Evolutionary conservation across 1,140 invertebrate genomes (phyloP), one percentile per base, ranked within the genome.

Genomic region (Drosophila paulistorum): DNA sequence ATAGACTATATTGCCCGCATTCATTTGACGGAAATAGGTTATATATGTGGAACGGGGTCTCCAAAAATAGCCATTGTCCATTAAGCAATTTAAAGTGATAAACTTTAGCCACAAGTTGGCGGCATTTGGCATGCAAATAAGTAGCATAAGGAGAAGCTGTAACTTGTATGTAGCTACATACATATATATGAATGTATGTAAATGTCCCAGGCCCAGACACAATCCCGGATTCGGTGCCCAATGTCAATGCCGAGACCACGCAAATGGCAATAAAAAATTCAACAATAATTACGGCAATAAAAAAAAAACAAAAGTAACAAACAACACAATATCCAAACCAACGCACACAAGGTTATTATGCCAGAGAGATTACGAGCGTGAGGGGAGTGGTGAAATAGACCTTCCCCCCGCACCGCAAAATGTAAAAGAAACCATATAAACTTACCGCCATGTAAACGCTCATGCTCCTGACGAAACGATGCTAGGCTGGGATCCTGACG

Each of bases 401-500:
- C 3, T 0, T 1, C 54, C 14, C 14, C 45, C 45, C 14, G 2
- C 7, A 37, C 45, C 6, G 2, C 5, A 14, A 45, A 63, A 64
- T 17, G 30, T 9, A 59, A 60, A 45, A 60, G 54, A 39, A 39
- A 39, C 37, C 54, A 54, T 55, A 51, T 55, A 35, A 35, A 90
- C 90, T 91, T 80, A 91, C 90, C 89, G 74, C 93, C 94, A 89
- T 93, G 93, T 14, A 94, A 84, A 73, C 93, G 93, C 74, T 95
- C 94, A 71, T 95, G 95, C 63, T 94, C 93, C 68, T 93, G 92
- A 68, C 94, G 94, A 91, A 95, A 95, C 13, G 93, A 92, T 48
- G 93, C 94, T 69, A 95, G 90, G 57, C 93, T 94, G 6, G 94
- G 94, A 87, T 95, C 94, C 78, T 94, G 92, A 60, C 94, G 94